These are phyloP conservation scores for Heliconius nattereri DNA, from an alignment of 1,140 invertebrate species.

Conservation along the genomic window DNA sequence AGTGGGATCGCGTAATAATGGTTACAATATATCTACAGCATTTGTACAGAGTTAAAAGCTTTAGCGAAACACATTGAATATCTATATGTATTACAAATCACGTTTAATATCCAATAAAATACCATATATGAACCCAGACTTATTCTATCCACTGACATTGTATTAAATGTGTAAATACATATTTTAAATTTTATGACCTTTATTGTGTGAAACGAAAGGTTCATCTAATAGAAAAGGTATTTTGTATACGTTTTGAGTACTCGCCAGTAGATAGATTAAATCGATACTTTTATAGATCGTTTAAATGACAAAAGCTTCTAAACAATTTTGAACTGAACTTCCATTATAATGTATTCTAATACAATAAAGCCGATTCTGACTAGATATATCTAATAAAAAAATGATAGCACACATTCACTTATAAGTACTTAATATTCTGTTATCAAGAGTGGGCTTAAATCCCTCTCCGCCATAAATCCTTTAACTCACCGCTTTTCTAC, in stretches of 20 bases:
- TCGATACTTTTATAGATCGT: conserved; percentile 12
- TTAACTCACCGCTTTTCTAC: conserved; percentile 78
- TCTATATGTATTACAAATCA: conserved; percentile 30
- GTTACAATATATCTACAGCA: conserved; percentile 47
- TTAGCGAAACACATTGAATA: conserved; percentile 40
- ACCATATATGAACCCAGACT: conserved; percentile 18
- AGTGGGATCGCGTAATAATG: conserved; percentile 27
- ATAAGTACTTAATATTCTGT: conserved; percentile 57
- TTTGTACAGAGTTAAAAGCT: conserved; percentile 46
- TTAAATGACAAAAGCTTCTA: conserved; percentile 38
- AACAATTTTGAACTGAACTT: conserved; percentile 47
- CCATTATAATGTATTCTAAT: conserved; percentile 33
- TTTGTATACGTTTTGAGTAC: background rate
- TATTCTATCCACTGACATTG: conserved; percentile 24
- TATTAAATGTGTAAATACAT: background rate
- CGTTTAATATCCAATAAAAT: conserved; percentile 31
- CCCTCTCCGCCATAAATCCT: conserved; percentile 79
- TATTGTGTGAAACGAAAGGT: no score
- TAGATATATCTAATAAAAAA: conserved; percentile 66
- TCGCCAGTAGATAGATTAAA: background rate
- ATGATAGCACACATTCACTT: conserved; percentile 78
- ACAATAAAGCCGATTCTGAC: conserved; percentile 43
- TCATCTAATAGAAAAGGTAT: no score
- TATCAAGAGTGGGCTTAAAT: conserved; percentile 74
- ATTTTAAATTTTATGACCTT: background rate